Evolutionary conservation across 2,797 vertebrate genomes (phyloP).

Genomic region (Rallus crepitans): DNA sequence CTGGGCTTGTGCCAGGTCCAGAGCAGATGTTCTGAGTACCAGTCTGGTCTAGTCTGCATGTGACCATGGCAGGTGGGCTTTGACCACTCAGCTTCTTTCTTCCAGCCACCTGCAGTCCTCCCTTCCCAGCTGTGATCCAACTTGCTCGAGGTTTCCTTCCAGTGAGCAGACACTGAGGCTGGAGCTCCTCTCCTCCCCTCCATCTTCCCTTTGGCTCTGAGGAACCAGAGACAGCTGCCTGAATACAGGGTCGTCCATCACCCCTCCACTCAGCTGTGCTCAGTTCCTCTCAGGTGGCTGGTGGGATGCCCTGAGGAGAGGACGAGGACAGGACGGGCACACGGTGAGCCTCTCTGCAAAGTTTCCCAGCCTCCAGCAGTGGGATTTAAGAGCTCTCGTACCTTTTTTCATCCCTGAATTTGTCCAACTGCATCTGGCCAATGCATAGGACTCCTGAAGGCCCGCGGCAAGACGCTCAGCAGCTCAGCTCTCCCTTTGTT

Average conservation of each 20-base stretch:
- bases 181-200: neutral
- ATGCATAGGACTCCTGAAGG: neutral
- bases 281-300: neutral
- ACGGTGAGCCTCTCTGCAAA: neutral
- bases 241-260: neutral
- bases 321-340: neutral
- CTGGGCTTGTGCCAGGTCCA: neutral
- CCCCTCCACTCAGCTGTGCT: neutral
- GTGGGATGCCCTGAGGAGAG: neutral
- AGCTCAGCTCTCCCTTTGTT: neutral
- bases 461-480: neutral
- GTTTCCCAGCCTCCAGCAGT: neutral
- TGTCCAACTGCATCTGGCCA: neutral
- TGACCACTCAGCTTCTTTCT: neutral
- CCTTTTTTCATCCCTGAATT: neutral
- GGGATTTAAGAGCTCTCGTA: neutral
- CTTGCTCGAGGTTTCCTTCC: accelerated
- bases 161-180: neutral
- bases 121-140: neutral
- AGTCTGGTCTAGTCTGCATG: neutral
- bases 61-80: neutral
- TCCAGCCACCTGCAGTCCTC: neutral
- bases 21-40: constrained; percentile 25
- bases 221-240: neutral
- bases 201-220: neutral